phyloP scores from a whole-genome alignment of 2,888 invertebrate genomes.

The Ernsta delagoae region DNA sequence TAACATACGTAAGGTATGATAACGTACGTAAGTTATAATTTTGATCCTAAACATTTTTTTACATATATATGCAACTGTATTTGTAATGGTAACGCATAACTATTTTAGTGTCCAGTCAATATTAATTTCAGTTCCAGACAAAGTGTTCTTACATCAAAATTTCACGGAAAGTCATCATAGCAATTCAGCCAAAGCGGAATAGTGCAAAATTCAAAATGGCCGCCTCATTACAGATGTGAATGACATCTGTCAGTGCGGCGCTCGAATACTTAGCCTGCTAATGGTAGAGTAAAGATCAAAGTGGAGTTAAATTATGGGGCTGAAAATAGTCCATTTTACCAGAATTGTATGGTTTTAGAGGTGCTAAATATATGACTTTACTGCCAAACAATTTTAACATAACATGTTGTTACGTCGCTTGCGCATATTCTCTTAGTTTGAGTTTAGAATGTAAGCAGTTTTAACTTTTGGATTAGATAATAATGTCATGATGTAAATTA shows the following conservation, averaged over 20 bases:
- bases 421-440: neutral
- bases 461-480: too few species aligned
- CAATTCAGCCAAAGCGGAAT: neutral
- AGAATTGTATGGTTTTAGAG: conserved; percentile 17
- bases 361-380: conserved; percentile 8
- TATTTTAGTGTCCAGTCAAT: too few species aligned
- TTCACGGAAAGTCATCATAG: neutral
- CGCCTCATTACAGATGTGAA: conserved; percentile 16
- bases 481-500: too few species aligned
- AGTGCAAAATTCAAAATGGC: conserved; percentile 13
- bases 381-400: conserved; percentile 2
- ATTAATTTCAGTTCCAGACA: too few species aligned
- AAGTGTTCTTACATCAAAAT: too few species aligned
- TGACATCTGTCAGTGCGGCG: conserved; percentile 14
- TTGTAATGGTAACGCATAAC: too few species aligned
- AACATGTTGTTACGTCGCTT: neutral
- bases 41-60: too few species aligned
- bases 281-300: conserved; percentile 26
- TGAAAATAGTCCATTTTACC: conserved; percentile 15
- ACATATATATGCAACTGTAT: too few species aligned
- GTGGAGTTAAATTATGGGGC: conserved; percentile 17
- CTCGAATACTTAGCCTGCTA: conserved; percentile 14
- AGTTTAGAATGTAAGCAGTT: too few species aligned
- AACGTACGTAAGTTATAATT: too few species aligned
- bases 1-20: too few species aligned